Evolutionary conservation across 2,888 invertebrate species (phyloP).

Genomic region (Drosophila ezoana): DNA sequence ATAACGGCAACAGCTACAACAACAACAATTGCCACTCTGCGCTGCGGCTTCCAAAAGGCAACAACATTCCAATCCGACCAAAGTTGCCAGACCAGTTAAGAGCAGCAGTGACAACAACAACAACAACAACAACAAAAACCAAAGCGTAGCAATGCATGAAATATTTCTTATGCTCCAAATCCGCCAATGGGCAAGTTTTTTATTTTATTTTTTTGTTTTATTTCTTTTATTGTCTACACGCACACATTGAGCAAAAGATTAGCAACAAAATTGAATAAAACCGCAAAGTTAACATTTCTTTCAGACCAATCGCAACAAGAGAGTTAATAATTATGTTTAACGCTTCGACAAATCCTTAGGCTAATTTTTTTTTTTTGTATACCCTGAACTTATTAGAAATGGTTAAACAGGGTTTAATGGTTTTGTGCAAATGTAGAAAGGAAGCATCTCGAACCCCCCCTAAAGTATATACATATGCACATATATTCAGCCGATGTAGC

Average conservation of each 20-base stretch:
- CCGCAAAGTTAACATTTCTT: constrained; percentile 4
- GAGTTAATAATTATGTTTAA: constrained; percentile 1
- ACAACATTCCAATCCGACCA: constrained; percentile 70
- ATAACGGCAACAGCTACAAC: constrained; percentile 23
- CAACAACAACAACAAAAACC: constrained; percentile 39
- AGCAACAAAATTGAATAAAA: constrained; percentile 13
- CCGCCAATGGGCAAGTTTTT: constrained; percentile 60
- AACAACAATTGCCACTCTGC: constrained; percentile 22
- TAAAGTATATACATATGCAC: no score
- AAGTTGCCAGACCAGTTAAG: constrained; percentile 78
- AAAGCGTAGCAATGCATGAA: constrained; percentile 65
- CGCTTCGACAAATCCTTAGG: neutral
- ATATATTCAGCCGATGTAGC: no score
- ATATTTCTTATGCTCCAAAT: constrained; percentile 77
- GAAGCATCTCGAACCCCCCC: no score
- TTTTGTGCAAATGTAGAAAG: no score
- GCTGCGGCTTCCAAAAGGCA: constrained; percentile 62
- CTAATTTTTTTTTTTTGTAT: neutral
- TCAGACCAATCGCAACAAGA: no score
- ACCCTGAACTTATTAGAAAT: no score
- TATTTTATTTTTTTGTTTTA: constrained; percentile 6
- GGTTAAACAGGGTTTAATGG: no score
- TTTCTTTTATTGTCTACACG: constrained; percentile 34
- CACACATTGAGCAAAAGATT: constrained; percentile 18
- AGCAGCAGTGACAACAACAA: constrained; percentile 41